Evolutionary conservation across 1,140 invertebrate species (phyloP).

Genomic region (Drosophila leontia): DNA sequence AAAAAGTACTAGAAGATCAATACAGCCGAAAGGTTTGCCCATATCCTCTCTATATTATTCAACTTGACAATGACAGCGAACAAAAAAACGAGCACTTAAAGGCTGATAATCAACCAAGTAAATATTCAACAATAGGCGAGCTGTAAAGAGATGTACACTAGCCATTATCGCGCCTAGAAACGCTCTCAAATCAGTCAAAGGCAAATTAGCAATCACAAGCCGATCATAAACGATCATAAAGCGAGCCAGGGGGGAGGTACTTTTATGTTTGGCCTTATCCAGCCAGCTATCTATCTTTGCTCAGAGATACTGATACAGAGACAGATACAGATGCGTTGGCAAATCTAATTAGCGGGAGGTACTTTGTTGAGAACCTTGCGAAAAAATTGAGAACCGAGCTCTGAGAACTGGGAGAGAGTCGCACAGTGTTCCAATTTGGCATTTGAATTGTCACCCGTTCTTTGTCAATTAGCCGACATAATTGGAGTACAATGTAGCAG

Average conservation of each 20-base stretch:
- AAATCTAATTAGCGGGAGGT: constrained; percentile 62
- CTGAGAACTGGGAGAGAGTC: constrained; percentile 11
- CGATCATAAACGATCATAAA: constrained; percentile 27
- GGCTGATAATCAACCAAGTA: constrained; percentile 29
- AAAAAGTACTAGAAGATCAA: constrained; percentile 1
- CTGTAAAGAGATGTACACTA: constrained; percentile 32
- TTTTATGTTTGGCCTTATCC: constrained; percentile 24
- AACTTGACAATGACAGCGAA: constrained; percentile 20
- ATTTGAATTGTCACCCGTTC: constrained; percentile 75
- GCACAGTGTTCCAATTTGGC: constrained; percentile 49
- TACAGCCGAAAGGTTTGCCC: constrained; percentile 10
- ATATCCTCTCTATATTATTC: constrained; percentile 15
- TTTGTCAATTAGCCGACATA: constrained; percentile 69
- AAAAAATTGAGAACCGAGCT: constrained; percentile 26
- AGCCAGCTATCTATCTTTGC: constrained; percentile 7
- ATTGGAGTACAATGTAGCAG: constrained; percentile 72
- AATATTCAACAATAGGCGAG: constrained; percentile 31
- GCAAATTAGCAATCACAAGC: constrained; percentile 35
- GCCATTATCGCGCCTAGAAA: constrained; percentile 28
- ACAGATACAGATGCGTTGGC: constrained; percentile 47
- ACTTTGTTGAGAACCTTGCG: constrained; percentile 43
- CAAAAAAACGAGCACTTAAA: constrained; percentile 36
- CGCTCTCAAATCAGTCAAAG: constrained; percentile 32
- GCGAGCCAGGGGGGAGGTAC: neutral
- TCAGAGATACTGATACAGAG: constrained; percentile 29